phyloP scores from a whole-genome alignment of 1,140 invertebrate species.

The Tetramorium alpestre region DNA sequence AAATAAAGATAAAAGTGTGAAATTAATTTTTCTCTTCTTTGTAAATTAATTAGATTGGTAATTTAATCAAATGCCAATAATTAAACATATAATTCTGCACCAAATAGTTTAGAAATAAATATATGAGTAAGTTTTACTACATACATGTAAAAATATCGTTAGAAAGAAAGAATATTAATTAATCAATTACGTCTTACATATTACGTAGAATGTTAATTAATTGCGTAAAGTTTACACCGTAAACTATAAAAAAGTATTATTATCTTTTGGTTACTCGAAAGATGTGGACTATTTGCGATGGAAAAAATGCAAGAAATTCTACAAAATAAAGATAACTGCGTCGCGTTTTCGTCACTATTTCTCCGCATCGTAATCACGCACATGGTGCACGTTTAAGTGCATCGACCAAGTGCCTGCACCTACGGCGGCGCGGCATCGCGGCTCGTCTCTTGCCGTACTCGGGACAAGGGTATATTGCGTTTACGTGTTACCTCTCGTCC shows the following conservation, averaged over 20 bases:
- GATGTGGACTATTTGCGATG: no score
- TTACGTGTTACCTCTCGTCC: constrained; percentile 67
- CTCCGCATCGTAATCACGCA: not conserved
- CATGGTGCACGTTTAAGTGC: constrained; percentile 8
- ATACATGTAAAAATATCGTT: not conserved
- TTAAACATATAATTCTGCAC: not conserved
- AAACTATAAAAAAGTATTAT: not conserved
- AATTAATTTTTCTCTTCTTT: not conserved
- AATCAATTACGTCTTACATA: no score
- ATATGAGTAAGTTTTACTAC: not conserved
- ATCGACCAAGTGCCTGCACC: not conserved
- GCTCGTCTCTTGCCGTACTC: not conserved
- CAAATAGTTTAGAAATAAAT: not conserved
- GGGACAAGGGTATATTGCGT: constrained; percentile 69
- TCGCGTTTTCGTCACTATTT: not conserved
- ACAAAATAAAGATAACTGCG: not conserved
- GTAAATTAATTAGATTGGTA: no score
- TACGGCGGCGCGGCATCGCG: not conserved
- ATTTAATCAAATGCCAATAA: no score
- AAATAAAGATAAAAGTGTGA: not conserved
- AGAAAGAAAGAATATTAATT: no score
- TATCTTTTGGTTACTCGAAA: not conserved
- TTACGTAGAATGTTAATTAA: not conserved
- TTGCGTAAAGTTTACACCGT: not conserved
- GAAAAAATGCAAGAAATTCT: not conserved